A percentile compares a stretch with the other conserved stretches of the same genome.
Evolutionary conservation across 1,140 invertebrate genomes (phyloP).

Genomic region (Camponotus vicinus): DNA sequence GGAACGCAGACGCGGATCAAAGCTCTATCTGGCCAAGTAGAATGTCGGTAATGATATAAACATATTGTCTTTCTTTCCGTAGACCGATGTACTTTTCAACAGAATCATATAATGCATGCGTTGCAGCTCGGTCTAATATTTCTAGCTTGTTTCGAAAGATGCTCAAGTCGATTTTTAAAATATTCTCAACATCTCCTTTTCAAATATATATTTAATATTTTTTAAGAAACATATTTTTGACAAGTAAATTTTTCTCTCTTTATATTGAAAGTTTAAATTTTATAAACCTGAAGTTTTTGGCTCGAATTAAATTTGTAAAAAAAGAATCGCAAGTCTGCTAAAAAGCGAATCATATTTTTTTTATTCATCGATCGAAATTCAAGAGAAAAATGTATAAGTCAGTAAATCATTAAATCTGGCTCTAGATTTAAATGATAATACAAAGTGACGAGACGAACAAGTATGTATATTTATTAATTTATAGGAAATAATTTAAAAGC

Average conservation of each 20-base stretch:
- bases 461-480: neutral
- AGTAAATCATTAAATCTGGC: neutral
- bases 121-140: neutral
- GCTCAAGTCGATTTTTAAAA: too few relatives aligned
- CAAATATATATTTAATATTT: too few relatives aligned
- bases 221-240: too few relatives aligned
- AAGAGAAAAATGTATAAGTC: neutral
- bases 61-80: neutral
- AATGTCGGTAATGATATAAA: slow-evolving; percentile 29
- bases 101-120: neutral
- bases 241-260: too few relatives aligned
- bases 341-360: too few relatives aligned
- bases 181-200: too few relatives aligned
- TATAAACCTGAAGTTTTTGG: too few relatives aligned
- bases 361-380: neutral
- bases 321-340: too few relatives aligned
- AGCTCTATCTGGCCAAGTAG: slow-evolving; percentile 7
- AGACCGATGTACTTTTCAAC: slow-evolving; percentile 16
- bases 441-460: neutral
- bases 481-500: neutral
- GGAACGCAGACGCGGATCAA: slow-evolving; percentile 14
- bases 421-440: slow-evolving; percentile 4
- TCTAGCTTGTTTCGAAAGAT: too few relatives aligned
- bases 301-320: too few relatives aligned
- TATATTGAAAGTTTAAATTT: too few relatives aligned